phyloP scores from a whole-genome alignment of 2,113 vertebrate species.

The Galemys pyrenaicus region DNA sequence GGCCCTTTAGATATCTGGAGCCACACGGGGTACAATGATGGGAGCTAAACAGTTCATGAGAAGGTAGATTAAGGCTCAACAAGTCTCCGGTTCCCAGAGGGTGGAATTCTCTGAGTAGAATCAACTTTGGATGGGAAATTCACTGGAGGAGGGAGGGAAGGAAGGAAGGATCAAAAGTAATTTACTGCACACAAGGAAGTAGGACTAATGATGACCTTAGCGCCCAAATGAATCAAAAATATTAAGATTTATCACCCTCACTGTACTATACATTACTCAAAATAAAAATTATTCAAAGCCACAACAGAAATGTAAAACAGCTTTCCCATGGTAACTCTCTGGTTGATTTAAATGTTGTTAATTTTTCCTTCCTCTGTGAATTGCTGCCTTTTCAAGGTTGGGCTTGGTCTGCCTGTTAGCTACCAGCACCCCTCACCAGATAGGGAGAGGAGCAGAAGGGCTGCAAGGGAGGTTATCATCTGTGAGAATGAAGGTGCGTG shows the following conservation, averaged over 20 bases:
- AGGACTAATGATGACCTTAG: neutral
- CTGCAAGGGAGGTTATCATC: rapidly evolving
- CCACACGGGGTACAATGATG: neutral
- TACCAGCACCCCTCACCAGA: neutral
- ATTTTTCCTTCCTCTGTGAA: neutral
- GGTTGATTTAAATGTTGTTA: neutral
- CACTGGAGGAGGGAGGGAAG: too few species aligned
- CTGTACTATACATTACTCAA: neutral
- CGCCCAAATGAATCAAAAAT: neutral
- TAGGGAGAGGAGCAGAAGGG: neutral
- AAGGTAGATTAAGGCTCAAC: neutral
- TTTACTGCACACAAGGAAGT: neutral
- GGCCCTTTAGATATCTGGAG: neutral
- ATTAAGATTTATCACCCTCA: neutral
- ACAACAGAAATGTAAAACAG: neutral
- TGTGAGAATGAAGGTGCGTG: neutral
- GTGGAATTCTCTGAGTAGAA: slow-evolving; percentile 14
- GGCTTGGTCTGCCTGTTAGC: neutral
- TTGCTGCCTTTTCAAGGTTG: neutral
- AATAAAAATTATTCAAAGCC: neutral
- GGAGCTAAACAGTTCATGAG: neutral
- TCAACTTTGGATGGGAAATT: neutral
- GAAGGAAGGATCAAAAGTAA: neutral
- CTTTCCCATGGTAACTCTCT: neutral
- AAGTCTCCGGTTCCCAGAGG: neutral